phyloP scores from a whole-genome alignment of 1,140 invertebrate genomes.

The Centruroides vittatus region DNA sequence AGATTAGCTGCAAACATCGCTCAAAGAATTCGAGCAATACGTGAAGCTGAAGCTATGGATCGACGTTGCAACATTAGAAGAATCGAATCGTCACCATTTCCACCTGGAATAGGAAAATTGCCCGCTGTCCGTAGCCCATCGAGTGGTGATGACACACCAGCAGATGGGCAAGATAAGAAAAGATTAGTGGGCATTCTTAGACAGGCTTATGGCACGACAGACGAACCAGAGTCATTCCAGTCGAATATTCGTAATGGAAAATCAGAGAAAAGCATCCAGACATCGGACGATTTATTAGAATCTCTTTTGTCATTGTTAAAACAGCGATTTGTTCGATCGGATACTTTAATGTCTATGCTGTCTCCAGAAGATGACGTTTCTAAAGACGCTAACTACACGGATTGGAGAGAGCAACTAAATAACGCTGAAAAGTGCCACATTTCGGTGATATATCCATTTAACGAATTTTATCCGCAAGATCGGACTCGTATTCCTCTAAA shows the following conservation, averaged over 20 bases:
- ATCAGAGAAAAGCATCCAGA: slow-evolving; percentile 17
- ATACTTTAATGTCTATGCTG: slow-evolving; percentile 3
- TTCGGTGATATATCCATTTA: not conserved
- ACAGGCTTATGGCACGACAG: slow-evolving; percentile 13
- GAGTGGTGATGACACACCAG: slow-evolving; percentile 7
- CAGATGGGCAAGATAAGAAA: slow-evolving; percentile 2
- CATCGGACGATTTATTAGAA: slow-evolving; percentile 17
- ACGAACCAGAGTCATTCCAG: slow-evolving; percentile 5
- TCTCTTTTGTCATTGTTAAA: slow-evolving; percentile 13
- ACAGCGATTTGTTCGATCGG: slow-evolving; percentile 8
- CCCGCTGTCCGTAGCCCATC: slow-evolving; percentile 9
- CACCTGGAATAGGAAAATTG: slow-evolving; percentile 2
- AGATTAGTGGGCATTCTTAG: slow-evolving; percentile 13
- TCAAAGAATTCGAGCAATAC: slow-evolving; percentile 20
- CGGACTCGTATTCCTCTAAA: not conserved
- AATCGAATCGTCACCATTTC: slow-evolving; percentile 8
- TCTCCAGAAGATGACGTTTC: slow-evolving; percentile 7
- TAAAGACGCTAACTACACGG: no score
- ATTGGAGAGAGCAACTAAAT: not conserved
- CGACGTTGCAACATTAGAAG: slow-evolving; percentile 14
- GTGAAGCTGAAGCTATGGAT: slow-evolving; percentile 21
- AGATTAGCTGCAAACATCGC: slow-evolving; percentile 20
- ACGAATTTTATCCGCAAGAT: not conserved
- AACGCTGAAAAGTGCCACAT: not conserved
- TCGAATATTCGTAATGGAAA: not conserved